Conservation (phyloP, 1,140 invertebrate species). For the Drosophila navojoa region DNA sequence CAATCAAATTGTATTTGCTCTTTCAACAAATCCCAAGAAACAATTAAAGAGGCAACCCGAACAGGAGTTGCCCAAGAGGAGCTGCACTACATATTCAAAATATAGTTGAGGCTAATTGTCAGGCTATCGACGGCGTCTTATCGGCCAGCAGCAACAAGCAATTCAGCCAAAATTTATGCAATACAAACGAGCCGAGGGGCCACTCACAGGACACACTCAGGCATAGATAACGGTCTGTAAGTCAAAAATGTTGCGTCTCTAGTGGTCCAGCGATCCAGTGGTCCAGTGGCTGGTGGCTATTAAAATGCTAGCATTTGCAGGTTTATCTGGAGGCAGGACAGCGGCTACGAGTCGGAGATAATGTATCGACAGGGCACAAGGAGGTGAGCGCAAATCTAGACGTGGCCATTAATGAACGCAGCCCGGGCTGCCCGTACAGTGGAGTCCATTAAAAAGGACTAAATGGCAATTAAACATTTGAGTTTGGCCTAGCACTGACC, state of each 20-base stretch:
- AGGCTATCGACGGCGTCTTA: constrained; percentile 76
- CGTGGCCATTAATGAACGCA: constrained; percentile 70
- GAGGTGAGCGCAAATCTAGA: constrained; percentile 75
- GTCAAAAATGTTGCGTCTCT: constrained; percentile 66
- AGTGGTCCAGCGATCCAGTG: neutral
- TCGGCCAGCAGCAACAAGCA: constrained; percentile 51
- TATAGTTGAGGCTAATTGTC: constrained; percentile 75
- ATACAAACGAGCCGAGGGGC: constrained; percentile 45
- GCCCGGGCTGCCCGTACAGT: constrained; percentile 37
- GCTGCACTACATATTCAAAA: constrained; percentile 49
- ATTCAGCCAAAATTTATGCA: constrained; percentile 77
- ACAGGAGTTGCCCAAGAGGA: neutral
- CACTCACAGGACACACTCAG: constrained; percentile 16
- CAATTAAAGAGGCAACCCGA: constrained; percentile 54
- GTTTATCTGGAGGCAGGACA: constrained; percentile 63
- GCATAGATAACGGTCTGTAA: constrained; percentile 50
- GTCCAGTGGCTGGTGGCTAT: constrained; percentile 36
- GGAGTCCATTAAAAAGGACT: constrained; percentile 81
- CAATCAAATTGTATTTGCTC: constrained; percentile 62
- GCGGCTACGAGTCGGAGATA: constrained; percentile 36
- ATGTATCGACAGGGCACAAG: constrained; percentile 56
- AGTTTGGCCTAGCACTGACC: constrained; percentile 49
- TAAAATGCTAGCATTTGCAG: constrained; percentile 80
- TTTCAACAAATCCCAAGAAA: constrained; percentile 69
- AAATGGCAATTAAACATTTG: constrained; percentile 81